Evolutionary conservation across 1,140 invertebrate genomes (phyloP).

Genomic region (Alviniconcha marisindica): DNA sequence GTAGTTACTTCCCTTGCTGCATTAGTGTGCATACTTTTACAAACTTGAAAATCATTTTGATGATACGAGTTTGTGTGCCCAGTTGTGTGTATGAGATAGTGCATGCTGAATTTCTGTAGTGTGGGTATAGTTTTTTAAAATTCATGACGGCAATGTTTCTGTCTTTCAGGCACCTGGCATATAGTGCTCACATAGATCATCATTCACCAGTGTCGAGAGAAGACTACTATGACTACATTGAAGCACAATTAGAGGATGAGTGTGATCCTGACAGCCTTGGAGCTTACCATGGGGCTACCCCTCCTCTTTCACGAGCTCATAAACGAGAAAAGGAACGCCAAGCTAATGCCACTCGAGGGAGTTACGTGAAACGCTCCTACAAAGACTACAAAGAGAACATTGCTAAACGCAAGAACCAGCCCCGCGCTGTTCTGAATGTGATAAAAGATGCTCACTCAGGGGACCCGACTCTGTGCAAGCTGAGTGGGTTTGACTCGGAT

Average conservation of each 20-base stretch:
- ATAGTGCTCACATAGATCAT: not conserved
- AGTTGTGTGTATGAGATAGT: too few relatives aligned
- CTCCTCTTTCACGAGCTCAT: conserved; percentile 13
- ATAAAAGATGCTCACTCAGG: conserved; percentile 64
- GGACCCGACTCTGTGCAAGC: conserved; percentile 59
- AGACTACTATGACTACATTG: conserved; percentile 20
- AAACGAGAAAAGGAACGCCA: conserved; percentile 38
- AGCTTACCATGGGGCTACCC: conserved; percentile 29
- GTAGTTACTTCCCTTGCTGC: too few relatives aligned
- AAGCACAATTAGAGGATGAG: conserved; percentile 34
- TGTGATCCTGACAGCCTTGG: conserved; percentile 16
- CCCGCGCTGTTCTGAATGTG: conserved; percentile 49
- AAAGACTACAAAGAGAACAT: conserved; percentile 52
- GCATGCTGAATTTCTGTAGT: too few relatives aligned
- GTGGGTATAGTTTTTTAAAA: too few relatives aligned
- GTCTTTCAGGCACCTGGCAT: not conserved
- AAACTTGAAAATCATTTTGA: too few relatives aligned
- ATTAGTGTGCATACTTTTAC: too few relatives aligned
- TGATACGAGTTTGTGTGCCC: too few relatives aligned
- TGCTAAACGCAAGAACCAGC: conserved; percentile 39
- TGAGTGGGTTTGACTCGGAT: conserved; percentile 65
- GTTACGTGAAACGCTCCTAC: conserved; percentile 33
- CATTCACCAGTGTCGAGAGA: not conserved
- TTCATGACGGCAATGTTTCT: too few relatives aligned
- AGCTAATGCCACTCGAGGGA: conserved; percentile 1